Evolutionary conservation across 2,797 vertebrate species (phyloP).

Genomic region (Chelon auratus): DNA sequence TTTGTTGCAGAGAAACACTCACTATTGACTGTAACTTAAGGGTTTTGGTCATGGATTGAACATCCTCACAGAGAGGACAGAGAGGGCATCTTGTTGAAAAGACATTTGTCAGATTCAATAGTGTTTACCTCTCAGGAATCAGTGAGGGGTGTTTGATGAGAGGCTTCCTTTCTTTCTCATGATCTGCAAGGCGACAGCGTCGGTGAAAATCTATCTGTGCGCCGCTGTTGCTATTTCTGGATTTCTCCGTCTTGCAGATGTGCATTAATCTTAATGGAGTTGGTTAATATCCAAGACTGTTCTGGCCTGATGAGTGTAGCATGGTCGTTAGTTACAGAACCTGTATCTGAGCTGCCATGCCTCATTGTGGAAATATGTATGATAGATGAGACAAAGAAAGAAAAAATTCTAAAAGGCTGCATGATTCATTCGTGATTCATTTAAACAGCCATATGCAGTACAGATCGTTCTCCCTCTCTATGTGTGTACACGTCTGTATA

Average conservation of each 20-base stretch:
- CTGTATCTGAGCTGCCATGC: neutral
- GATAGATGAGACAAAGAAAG: slow-evolving; percentile 13
- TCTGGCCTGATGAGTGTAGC: neutral
- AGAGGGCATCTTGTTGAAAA: neutral
- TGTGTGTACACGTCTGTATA: too few relatives aligned
- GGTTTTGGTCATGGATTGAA: too few relatives aligned
- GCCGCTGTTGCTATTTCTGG: slow-evolving; percentile 51
- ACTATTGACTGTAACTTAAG: neutral
- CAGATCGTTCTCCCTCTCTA: too few relatives aligned
- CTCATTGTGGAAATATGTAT: slow-evolving; percentile 12
- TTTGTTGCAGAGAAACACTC: neutral
- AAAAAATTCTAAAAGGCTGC: neutral
- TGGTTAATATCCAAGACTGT: slow-evolving; percentile 5
- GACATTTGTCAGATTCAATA: slow-evolving; percentile 19
- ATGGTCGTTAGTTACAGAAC: slow-evolving; percentile 22
- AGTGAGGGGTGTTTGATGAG: slow-evolving; percentile 42
- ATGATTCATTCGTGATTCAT: slow-evolving; percentile 10
- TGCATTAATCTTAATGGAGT: slow-evolving; percentile 35
- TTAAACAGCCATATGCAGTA: neutral
- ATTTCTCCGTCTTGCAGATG: slow-evolving; percentile 34
- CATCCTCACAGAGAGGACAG: too few relatives aligned
- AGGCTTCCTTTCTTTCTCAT: slow-evolving; percentile 37
- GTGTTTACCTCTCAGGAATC: slow-evolving; percentile 42
- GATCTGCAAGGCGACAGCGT: slow-evolving; percentile 35
- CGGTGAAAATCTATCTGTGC: slow-evolving; percentile 54